These are phyloP conservation scores for Eulemur coronatus DNA, from an alignment of 2,797 vertebrate genomes.

Conservation along the genomic window DNA sequence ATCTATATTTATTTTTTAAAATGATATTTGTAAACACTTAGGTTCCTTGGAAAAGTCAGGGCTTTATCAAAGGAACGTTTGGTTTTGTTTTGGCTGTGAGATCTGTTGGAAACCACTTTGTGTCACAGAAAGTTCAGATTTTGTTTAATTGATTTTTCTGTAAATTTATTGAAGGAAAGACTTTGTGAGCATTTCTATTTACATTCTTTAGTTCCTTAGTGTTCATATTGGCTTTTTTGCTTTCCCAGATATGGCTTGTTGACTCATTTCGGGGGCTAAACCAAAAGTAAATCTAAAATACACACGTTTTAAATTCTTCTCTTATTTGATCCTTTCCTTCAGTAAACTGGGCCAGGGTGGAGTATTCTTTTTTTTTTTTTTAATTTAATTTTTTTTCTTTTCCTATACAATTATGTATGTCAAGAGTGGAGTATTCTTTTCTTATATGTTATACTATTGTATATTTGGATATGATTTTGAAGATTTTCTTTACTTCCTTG, in stretches of 20 bases:
- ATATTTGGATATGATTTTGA: not conserved
- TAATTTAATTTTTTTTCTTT: too few species aligned
- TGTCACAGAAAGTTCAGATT: not conserved
- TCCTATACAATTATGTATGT: too few species aligned
- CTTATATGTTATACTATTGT: not conserved
- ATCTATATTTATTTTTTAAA: conserved; percentile 9
- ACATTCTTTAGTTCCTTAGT: not conserved
- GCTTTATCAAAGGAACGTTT: not conserved
- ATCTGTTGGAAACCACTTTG: not conserved
- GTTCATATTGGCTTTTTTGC: not conserved
- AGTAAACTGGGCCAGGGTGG: not conserved
- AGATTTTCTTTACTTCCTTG: not conserved
- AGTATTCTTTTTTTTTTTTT: not conserved
- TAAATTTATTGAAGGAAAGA: not conserved
- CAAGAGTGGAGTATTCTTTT: not conserved
- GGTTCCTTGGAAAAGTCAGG: not conserved
- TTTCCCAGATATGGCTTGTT: not conserved
- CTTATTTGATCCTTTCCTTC: not conserved
- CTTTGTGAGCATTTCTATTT: conserved; percentile 17
- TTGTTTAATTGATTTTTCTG: not conserved
- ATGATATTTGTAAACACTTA: not conserved
- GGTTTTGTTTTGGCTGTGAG: conserved; percentile 57
- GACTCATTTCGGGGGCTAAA: not conserved
- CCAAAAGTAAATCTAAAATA: not conserved
- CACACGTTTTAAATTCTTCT: not conserved